Evolutionary conservation across 2,113 vertebrate genomes (phyloP).

Genomic region (Ascaphus truei): DNA sequence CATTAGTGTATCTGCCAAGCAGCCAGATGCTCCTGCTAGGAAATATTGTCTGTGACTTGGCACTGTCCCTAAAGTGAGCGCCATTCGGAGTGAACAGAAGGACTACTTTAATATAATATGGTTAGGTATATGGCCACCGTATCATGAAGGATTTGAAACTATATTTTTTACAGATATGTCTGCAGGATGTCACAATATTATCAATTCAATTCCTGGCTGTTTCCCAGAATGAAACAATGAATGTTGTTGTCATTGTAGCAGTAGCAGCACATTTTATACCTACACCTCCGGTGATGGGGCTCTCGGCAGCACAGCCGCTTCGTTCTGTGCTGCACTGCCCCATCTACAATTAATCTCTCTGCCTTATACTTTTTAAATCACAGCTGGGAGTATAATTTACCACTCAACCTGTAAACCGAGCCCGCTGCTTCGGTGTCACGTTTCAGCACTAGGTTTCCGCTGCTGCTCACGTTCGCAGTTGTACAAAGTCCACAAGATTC

Average conservation of each 20-base stretch:
- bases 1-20: slow-evolving; percentile 52
- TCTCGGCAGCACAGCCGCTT: no score
- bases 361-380: no score
- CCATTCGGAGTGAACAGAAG: slow-evolving; percentile 42
- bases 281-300: no score
- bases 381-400: no score
- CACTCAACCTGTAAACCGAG: background rate
- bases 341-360: no score
- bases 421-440: background rate
- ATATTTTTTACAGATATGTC: slow-evolving; percentile 13
- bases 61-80: slow-evolving; percentile 37
- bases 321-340: no score
- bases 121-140: slow-evolving; percentile 6
- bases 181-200: slow-evolving; percentile 24
- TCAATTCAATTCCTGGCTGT: background rate
- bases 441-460: background rate
- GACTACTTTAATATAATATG: slow-evolving; percentile 28
- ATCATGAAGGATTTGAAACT: slow-evolving; percentile 3
- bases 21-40: slow-evolving; percentile 58
- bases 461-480: background rate
- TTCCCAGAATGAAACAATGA: background rate
- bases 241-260: background rate
- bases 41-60: slow-evolving; percentile 49
- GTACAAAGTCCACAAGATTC: slow-evolving; percentile 6
- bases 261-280: no score